Evolutionary conservation across 2,888 invertebrate species (phyloP), one percentile per base, ranked within the genome.

Genomic region (Tenthredo livida): DNA sequence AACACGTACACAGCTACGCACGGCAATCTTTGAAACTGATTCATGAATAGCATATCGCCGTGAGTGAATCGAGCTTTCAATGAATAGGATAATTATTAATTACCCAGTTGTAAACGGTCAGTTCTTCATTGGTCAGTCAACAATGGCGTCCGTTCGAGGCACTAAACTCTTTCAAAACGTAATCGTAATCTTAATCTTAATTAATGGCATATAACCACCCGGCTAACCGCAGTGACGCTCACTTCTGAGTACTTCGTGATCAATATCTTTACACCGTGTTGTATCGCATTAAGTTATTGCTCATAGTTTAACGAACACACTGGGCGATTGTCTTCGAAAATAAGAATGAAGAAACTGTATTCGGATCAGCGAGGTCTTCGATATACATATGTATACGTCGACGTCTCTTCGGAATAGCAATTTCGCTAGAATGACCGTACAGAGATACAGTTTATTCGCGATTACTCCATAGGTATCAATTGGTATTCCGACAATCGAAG

Each of bases 111-210:
- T 67, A 65, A 84, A 77, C 84, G 84, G 78, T 43, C n/a, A 75
- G 58, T 58, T 73, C 29, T 29, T 77, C 54, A 77, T 77, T 77
- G 72, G 40, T 29, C 47, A 58, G 40, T 61, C 47, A 43, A 77
- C 43, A 65, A 84, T 84, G 78, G 80, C 61, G 84, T 15, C 47
- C 25, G 65, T 65, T 21, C 21, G 17, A 80, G 17, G 84, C 47
- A 80, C 67, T 65, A 43, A 78, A 80, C 61, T 84, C 77, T 84
- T 75, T 75, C 33, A 84, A 67, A 84, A 84, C 78, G 77, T 61
- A 40, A 65, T n/a, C 78, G 77, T 61, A 40, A 29, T 84, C 84
- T 84, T 58, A 61, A 80, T 80, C 80, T 80, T 84, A 80, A 84
- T 80, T 84, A 84, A 78, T 84, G 78, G 84, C 67, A 29, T 67